Conservation (phyloP, 1,140 invertebrate species). For the Wiebesia pumilae region DNA sequence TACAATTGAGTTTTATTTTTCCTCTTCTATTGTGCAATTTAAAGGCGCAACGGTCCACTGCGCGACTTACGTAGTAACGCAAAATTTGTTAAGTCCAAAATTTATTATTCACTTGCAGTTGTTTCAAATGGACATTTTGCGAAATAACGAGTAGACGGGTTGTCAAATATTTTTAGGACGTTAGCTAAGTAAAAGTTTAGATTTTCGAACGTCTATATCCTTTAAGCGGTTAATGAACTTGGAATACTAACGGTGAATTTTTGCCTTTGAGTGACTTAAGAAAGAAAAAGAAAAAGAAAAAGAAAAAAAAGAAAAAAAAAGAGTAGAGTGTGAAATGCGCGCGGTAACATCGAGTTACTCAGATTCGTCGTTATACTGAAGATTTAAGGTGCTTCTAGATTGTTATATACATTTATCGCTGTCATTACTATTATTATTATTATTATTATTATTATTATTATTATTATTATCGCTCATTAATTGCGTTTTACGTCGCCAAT, state of each 20-base stretch:
- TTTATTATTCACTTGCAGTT: slow-evolving; percentile 27
- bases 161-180: slow-evolving; percentile 21
- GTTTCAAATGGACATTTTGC: slow-evolving; percentile 11
- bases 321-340: slow-evolving; percentile 30
- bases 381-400: slow-evolving; percentile 56
- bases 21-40: slow-evolving; percentile 51
- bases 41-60: neutral
- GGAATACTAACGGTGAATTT: slow-evolving; percentile 33
- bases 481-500: slow-evolving; percentile 39
- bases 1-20: slow-evolving; percentile 33
- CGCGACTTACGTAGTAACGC: neutral
- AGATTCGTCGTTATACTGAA: slow-evolving; percentile 59
- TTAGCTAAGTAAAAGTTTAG: slow-evolving; percentile 11
- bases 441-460: slow-evolving; percentile 55
- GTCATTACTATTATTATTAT: slow-evolving; percentile 55
- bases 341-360: slow-evolving; percentile 50
- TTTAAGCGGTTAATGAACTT: slow-evolving; percentile 6
- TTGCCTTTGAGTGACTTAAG: slow-evolving; percentile 46
- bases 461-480: slow-evolving; percentile 51
- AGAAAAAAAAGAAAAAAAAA: slow-evolving; percentile 23
- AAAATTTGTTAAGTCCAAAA: slow-evolving; percentile 17
- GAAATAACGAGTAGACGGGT: slow-evolving; percentile 13
- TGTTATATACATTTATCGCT: slow-evolving; percentile 55
- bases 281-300: slow-evolving; percentile 11
- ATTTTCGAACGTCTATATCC: slow-evolving; percentile 19